Conservation (phyloP, 2,888 invertebrate genomes). For the Spatulosminthurus flaviceps region DNA sequence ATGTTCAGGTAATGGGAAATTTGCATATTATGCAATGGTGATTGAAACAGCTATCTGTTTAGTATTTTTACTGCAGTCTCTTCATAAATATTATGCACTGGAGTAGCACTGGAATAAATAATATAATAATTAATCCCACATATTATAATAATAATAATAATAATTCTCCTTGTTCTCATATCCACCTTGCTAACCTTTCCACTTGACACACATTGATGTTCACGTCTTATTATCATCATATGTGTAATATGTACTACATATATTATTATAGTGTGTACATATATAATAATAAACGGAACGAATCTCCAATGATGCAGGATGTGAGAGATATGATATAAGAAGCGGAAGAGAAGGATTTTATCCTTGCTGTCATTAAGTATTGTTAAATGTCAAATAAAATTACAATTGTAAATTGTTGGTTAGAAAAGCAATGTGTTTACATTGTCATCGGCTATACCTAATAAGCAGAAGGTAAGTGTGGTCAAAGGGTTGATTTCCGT, state of each 20-base stretch:
- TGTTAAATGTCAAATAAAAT: background rate
- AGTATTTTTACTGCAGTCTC: too few species aligned
- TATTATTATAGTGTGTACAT: too few species aligned
- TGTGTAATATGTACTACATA: too few species aligned
- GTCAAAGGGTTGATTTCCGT: background rate
- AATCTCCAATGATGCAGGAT: background rate
- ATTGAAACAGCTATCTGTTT: too few species aligned
- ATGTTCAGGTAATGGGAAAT: too few species aligned
- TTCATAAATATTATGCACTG: too few species aligned
- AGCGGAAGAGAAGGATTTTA: background rate
- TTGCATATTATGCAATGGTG: too few species aligned
- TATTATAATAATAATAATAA: too few species aligned
- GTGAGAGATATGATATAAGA: background rate
- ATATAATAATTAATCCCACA: background rate
- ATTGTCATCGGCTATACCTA: background rate
- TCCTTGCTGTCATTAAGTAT: background rate
- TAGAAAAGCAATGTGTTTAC: too few species aligned
- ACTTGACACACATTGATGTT: background rate
- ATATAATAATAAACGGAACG: too few species aligned
- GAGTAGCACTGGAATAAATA: too few species aligned
- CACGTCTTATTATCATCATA: background rate
- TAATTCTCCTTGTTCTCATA: background rate
- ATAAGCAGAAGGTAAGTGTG: background rate
- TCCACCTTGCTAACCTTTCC: background rate
- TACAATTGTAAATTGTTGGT: constrained; percentile 19